Evolutionary conservation across 2,797 vertebrate species (phyloP).

Genomic region (Pipistrellus pygmaeus): DNA sequence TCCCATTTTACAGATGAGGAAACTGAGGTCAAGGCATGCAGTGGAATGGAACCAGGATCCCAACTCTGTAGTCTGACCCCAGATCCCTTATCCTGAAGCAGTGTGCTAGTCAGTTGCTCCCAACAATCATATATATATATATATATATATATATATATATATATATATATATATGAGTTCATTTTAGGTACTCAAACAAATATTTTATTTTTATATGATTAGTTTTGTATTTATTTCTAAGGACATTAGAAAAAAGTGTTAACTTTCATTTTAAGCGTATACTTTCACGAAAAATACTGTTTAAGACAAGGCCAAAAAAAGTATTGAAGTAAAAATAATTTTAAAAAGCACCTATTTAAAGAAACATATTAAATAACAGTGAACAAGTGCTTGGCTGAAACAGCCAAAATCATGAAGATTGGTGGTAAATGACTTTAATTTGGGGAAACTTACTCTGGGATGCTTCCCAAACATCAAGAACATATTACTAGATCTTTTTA

Average conservation of each 20-base stretch:
- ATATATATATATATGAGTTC: neutral
- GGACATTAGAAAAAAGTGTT: neutral
- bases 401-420: neutral
- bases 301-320: slow-evolving; percentile 26
- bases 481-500: neutral
- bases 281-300: neutral
- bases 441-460: neutral
- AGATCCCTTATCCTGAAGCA: neutral
- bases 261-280: neutral
- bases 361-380: slow-evolving; percentile 21
- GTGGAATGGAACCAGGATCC: neutral
- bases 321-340: neutral
- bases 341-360: neutral
- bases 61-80: neutral
- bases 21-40: neutral
- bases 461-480: neutral
- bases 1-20: slow-evolving; percentile 41
- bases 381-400: slow-evolving; percentile 1
- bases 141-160: too few relatives aligned
- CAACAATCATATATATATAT: neutral
- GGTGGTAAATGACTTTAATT: neutral
- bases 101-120: neutral
- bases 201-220: slow-evolving; percentile 34
- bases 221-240: neutral
- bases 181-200: neutral